Evolutionary conservation across 2,888 invertebrate species (phyloP).

Genomic region (Trissolcus japonicus): DNA sequence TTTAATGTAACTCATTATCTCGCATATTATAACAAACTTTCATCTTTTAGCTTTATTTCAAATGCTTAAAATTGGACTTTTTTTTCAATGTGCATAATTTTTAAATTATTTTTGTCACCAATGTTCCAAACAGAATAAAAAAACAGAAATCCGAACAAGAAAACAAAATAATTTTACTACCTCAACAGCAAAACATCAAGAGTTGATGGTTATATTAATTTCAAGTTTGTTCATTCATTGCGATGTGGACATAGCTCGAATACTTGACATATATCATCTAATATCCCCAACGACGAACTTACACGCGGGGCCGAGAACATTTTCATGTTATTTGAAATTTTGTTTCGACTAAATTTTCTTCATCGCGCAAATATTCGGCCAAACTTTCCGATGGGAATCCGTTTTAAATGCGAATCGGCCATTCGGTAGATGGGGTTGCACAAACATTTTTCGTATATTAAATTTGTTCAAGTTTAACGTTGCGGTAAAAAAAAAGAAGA

Average conservation of each 20-base stretch:
- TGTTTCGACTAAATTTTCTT: constrained; percentile 23
- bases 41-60: no score
- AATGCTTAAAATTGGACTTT: no score
- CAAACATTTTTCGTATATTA: constrained; percentile 21
- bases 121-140: no score
- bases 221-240: constrained; percentile 6
- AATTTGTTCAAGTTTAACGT: constrained; percentile 10
- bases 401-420: constrained; percentile 14
- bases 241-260: constrained; percentile 19
- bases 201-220: no score
- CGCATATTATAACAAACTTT: no score
- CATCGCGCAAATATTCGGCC: constrained; percentile 3
- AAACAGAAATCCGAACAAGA: no score
- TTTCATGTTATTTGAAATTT: constrained; percentile 34
- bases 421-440: background rate
- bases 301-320: constrained; percentile 6
- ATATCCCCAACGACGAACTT: constrained; percentile 23
- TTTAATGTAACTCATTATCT: no score
- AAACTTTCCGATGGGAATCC: constrained; percentile 13
- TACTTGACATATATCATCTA: constrained; percentile 24
- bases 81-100: no score
- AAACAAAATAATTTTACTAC: background rate
- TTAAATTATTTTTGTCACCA: no score
- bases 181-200: background rate
- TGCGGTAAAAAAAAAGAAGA: constrained; percentile 6